A percentile compares a stretch with the other conserved stretches of the same genome.
These are phyloP conservation scores for Aporophyla nigra DNA, from an alignment of 2,888 invertebrate species.

Conservation along the genomic window DNA sequence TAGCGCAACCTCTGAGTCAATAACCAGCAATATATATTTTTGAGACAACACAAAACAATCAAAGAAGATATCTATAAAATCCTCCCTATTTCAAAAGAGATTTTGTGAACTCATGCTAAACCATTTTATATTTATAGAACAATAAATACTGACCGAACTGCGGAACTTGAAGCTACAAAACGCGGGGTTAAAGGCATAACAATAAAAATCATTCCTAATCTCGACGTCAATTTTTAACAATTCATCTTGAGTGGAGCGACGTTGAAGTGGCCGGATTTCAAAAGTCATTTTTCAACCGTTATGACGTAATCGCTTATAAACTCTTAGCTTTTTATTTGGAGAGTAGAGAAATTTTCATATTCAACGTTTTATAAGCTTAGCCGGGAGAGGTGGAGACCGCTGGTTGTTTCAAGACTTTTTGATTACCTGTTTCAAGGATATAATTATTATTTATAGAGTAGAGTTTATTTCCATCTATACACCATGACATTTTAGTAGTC, in stretches of 20 bases:
- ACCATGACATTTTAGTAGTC: too few relatives aligned
- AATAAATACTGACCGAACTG: slow-evolving; percentile 38
- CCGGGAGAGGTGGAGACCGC: slow-evolving; percentile 56
- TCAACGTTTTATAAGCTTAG: slow-evolving; percentile 82
- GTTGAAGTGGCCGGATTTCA: slow-evolving; percentile 80
- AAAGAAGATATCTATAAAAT: not conserved
- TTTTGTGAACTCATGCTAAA: not conserved
- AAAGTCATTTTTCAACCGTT: slow-evolving; percentile 87
- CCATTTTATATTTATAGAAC: slow-evolving; percentile 22
- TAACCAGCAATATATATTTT: not conserved
- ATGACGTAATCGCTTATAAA: slow-evolving; percentile 88
- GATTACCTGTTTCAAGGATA: not conserved
- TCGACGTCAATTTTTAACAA: slow-evolving; percentile 83
- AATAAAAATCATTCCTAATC: slow-evolving; percentile 73
- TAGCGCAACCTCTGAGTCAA: not conserved
- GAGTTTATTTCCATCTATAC: not conserved
- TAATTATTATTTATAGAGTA: not conserved
- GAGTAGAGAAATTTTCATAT: slow-evolving; percentile 83
- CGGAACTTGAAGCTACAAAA: slow-evolving; percentile 36
- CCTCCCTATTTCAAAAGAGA: not conserved
- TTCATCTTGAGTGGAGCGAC: slow-evolving; percentile 81
- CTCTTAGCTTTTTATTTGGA: slow-evolving; percentile 85
- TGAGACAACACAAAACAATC: not conserved
- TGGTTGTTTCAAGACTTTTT: slow-evolving; percentile 36
- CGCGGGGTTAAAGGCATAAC: slow-evolving; percentile 52